phyloP scores from a whole-genome alignment of 1,140 invertebrate genomes.

The Drosophila bocqueti region DNA sequence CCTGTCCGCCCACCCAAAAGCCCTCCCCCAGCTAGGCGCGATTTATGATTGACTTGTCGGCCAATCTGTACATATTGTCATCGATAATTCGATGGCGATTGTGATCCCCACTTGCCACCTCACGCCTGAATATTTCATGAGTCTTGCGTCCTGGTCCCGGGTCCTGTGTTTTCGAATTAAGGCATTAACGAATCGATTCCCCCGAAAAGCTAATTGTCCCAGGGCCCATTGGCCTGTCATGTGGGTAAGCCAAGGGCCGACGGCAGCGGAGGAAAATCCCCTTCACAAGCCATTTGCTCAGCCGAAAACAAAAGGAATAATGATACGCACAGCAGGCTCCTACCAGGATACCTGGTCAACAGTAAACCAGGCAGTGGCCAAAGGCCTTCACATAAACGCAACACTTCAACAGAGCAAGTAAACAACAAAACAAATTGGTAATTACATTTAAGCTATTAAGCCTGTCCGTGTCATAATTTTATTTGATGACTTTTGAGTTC shows the following conservation, averaged over 20 bases:
- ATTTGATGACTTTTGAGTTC: not conserved
- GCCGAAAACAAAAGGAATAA: conserved; percentile 66
- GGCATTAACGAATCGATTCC: conserved; percentile 43
- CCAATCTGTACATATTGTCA: conserved; percentile 63
- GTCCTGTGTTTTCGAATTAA: conserved; percentile 30
- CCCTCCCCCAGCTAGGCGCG: conserved; percentile 14
- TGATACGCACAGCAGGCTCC: conserved; percentile 45
- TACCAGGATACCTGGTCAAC: conserved; percentile 18
- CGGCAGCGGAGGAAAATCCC: conserved; percentile 32
- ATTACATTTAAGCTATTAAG: not conserved
- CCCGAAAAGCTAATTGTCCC: conserved; percentile 16
- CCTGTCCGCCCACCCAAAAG: not conserved
- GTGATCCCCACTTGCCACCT: conserved; percentile 24
- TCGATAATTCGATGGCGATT: conserved; percentile 58
- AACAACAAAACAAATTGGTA: not conserved
- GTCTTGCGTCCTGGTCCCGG: conserved; percentile 9
- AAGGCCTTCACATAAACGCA: conserved; percentile 17
- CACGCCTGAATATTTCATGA: conserved; percentile 58
- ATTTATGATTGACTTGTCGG: conserved; percentile 60
- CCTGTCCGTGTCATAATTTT: not conserved
- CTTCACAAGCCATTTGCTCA: conserved; percentile 62
- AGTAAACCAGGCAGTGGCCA: not conserved
- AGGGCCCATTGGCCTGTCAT: conserved; percentile 18
- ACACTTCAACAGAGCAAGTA: not conserved
- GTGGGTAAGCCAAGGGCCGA: conserved; percentile 29